Conservation (phyloP, 1,140 invertebrate genomes). For the Diorhabda elongata region DNA sequence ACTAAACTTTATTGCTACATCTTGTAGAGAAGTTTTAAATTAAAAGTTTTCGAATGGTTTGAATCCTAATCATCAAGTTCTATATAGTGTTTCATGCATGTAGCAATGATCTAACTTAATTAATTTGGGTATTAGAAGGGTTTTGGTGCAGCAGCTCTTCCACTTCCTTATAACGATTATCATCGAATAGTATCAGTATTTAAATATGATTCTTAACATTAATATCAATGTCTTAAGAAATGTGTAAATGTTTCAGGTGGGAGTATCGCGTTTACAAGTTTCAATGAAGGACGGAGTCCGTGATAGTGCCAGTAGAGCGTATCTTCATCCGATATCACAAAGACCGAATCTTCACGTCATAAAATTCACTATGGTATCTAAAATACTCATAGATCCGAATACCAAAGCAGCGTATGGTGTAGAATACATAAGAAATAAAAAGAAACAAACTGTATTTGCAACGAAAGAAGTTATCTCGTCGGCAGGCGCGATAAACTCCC, state of each 20-base stretch:
- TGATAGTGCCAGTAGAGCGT: conserved; percentile 71
- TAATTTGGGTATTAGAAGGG: no score
- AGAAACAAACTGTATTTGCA: conserved; percentile 56
- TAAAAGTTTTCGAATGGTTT: no score
- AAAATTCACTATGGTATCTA: conserved; percentile 62
- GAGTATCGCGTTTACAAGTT: conserved; percentile 61
- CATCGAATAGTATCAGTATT: no score
- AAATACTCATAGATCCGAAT: conserved; percentile 66
- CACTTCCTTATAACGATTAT: no score
- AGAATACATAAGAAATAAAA: conserved; percentile 54
- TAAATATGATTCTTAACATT: no score
- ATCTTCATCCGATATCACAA: conserved; percentile 61
- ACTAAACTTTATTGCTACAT: no score
- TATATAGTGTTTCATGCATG: no score
- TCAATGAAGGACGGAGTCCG: conserved; percentile 67
- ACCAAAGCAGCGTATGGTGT: conserved; percentile 63
- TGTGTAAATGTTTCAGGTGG: conserved; percentile 41
- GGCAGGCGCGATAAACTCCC: conserved; percentile 69
- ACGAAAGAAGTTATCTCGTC: conserved; percentile 73
- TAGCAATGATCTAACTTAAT: no score
- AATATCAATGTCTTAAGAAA: neutral
- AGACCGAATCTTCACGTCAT: conserved; percentile 63
- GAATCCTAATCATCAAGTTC: no score
- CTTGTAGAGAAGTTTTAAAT: no score
- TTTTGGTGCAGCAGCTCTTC: no score